Evolutionary conservation across 1,140 invertebrate genomes (phyloP).

Genomic region (Drosophila kurseongensis): DNA sequence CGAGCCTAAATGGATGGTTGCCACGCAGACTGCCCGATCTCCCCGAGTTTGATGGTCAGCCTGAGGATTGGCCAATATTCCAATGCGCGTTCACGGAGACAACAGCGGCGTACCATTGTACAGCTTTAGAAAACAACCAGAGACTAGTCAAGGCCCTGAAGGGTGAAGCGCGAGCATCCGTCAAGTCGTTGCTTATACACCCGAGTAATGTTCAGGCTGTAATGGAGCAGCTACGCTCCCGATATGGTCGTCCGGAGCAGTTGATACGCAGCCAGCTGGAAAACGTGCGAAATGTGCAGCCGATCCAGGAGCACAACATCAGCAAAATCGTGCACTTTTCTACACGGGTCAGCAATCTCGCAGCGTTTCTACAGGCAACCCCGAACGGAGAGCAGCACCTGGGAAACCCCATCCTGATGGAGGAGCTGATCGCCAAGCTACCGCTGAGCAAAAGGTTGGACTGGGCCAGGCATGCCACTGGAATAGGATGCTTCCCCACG

Average conservation of each 20-base stretch:
- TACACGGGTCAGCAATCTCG: no score
- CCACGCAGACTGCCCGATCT: background rate
- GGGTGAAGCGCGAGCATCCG: constrained; percentile 1
- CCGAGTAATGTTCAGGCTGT: background rate
- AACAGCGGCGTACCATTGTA: background rate
- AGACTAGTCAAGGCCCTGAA: constrained; percentile 12
- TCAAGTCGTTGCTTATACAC: constrained; percentile 9
- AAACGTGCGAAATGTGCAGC: background rate
- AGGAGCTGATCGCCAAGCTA: no score
- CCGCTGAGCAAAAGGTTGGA: no score
- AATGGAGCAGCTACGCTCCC: no score
- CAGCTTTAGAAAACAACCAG: constrained; percentile 4
- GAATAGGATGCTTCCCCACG: no score
- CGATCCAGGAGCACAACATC: background rate
- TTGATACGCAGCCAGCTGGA: background rate
- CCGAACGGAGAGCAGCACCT: no score
- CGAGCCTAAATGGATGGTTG: background rate
- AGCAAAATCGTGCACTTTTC: no score
- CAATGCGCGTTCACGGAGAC: background rate
- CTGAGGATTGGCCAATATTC: constrained; percentile 15
- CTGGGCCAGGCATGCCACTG: no score
- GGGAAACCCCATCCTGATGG: no score
- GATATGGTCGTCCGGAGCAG: constrained; percentile 1
- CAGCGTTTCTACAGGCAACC: no score
- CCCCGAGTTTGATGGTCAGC: constrained; percentile 10